Evolutionary conservation across 2,113 vertebrate species (phyloP).

Genomic region (Butorides virescens): DNA sequence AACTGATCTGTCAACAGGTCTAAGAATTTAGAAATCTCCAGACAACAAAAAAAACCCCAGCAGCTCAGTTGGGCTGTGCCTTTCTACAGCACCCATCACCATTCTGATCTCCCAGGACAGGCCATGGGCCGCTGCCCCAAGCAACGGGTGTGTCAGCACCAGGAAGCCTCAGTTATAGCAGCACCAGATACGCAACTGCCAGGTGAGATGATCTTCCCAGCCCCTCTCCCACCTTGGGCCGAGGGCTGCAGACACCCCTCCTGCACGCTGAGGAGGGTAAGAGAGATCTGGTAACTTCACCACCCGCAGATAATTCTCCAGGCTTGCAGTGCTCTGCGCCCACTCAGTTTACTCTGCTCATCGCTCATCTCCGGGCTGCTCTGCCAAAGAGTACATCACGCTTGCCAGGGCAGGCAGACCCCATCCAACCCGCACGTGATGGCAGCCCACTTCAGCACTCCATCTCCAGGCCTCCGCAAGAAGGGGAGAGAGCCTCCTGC

Average conservation of each 20-base stretch:
- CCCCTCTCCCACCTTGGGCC: not conserved
- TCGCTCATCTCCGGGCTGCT: not conserved
- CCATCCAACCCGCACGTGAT: not conserved
- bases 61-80: not conserved
- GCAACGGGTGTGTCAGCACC: not conserved
- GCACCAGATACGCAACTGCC: not conserved
- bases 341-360: not conserved
- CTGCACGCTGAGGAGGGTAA: not conserved
- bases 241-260: not conserved
- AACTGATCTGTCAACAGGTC: not conserved
- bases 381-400: not conserved
- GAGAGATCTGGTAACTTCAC: not conserved
- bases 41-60: not conserved
- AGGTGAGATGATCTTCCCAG: not conserved
- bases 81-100: not conserved
- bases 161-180: not conserved
- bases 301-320: not conserved
- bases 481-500: not conserved
- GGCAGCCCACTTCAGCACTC: not conserved
- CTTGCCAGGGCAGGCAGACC: not conserved
- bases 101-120: not conserved
- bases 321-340: not conserved
- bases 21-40: not conserved
- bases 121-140: not conserved
- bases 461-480: accelerated